Base-by-base conservation (phyloP, 2,113 vertebrate species). In the Climacteris rufus region DNA sequence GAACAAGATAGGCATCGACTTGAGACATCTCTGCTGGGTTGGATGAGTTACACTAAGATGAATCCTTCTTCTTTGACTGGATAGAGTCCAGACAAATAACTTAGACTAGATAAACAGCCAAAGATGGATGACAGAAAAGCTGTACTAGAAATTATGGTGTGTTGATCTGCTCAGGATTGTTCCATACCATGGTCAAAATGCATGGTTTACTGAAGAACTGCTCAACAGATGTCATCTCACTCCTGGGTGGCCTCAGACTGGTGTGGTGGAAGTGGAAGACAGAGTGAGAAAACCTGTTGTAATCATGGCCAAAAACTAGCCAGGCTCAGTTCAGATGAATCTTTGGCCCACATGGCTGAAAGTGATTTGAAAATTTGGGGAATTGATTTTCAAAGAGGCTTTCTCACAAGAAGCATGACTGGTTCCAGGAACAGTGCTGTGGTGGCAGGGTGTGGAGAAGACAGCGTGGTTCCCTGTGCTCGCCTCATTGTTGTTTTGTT, bases 401-500 rank as follows among this genome's bases (percentile, higher is more conserved):
- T 83, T 93, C 70, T 90, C 71, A 72, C 53, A 76, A 80, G 76
- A 0, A 4, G 21, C 0, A 1, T 35, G 47, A 52, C 39, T 70
- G 35, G 40, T 94, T 96, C 94, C 84, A 88, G 82, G 92, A 91
- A 96, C 39, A 94, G 64, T 11, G 33, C 57, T 92, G 54, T 83
- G 79, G 63, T 64, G 82, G 61, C 18, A 65, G 87, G 71, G 79
- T 1, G 39, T 93, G 85, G 92, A 93, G 85, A 61, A 87, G 83
- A 94, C 95, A 96, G 64, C 91, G 52, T 44, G 2, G 3, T 74
- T 94, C 93, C n/a, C 30, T 59, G 24, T 0, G 2, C 44, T 89
- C 5, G 13, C 61, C 53, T 90, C 69, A 89, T 94, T 93, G 79
- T 95, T 96, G 70, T 97, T 93, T 83, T 88, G 71, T 63, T 95